Base-by-base conservation (phyloP, 2,113 vertebrate species). In the Gobius niger region DNA sequence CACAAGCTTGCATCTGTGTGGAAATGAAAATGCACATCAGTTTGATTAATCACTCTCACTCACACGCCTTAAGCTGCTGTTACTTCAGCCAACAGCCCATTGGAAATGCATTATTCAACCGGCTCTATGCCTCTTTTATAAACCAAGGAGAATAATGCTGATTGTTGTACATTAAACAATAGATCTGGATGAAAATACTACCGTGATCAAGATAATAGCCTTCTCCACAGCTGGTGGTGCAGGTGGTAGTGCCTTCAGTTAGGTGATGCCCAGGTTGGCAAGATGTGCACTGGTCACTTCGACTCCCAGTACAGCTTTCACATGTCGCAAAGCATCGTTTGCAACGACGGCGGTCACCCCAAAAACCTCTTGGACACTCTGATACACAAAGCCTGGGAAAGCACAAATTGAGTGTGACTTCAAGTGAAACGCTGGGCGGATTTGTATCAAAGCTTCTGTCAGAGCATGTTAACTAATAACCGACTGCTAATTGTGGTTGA, bases 291-390 rank as follows among this genome's bases (percentile, higher is more conserved):
- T 97, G 96, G 85, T 98, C 92, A 51, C 89, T 92, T 4, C 95
- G 96, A 87, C 95, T 92, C 52, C 96, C 96, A 7, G 93, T 88
- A 91, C 96, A 99, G 62, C 90, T 93, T 83, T 94, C 92, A 65
- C 96, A 99, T 77, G 93, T 93, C n/a, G 94, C 91, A 16, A 87
- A 95, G 73, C 97, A 99, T 80, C 94, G 96, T 84, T 96, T 95
- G 79, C 96, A 99, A 14, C 95, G 94, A 73, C 95, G 95, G 72
- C 94, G 95, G 73, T 96, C 95, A 0, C 92, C 93, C 92, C 95
- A 98, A 91, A 96, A 95, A 68, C 96, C 95, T 34, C 82, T 70
- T 14, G 96, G 96, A 85, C 97, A 98, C 85, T 90, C 90, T 0
- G 93, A 91, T 77, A 98, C 89, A 79, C 96, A 98, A 60, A 92